These are phyloP conservation scores for Anhinga anhinga DNA, from an alignment of 2,113 vertebrate genomes.

Conservation along the genomic window DNA sequence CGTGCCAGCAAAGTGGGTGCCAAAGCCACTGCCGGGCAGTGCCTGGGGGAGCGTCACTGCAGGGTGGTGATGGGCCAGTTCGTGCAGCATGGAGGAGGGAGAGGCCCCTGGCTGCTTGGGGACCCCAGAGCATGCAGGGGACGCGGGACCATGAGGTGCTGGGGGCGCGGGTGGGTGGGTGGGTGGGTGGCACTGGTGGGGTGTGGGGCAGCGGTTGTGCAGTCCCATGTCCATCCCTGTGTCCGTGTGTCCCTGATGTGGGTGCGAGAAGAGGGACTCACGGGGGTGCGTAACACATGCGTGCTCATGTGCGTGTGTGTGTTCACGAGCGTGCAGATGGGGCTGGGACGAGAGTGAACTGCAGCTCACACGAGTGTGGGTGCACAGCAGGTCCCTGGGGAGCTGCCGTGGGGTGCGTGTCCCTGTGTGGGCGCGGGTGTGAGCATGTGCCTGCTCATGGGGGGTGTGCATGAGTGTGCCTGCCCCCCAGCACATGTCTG, in stretches of 20 bases:
- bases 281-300: not conserved
- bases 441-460: too few species aligned
- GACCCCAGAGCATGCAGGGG: accelerated
- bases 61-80: not conserved
- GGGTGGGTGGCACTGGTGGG: not conserved
- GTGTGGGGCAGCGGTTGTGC: not conserved
- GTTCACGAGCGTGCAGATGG: not conserved
- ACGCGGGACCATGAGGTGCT: not conserved
- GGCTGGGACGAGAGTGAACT: not conserved
- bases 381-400: not conserved
- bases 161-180: not conserved
- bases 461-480: not conserved
- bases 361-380: accelerated
- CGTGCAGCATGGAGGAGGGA: not conserved
- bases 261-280: not conserved
- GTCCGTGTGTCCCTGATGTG: not conserved
- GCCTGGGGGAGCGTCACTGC: not conserved
- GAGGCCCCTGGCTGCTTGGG: not conserved
- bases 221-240: not conserved
- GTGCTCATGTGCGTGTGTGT: not conserved
- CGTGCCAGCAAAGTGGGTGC: not conserved
- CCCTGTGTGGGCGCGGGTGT: not conserved
- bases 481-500: accelerated
- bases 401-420: not conserved
- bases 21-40: not conserved